Evolutionary conservation across 2,113 vertebrate species (phyloP).

Genomic region (Piaya cayana): DNA sequence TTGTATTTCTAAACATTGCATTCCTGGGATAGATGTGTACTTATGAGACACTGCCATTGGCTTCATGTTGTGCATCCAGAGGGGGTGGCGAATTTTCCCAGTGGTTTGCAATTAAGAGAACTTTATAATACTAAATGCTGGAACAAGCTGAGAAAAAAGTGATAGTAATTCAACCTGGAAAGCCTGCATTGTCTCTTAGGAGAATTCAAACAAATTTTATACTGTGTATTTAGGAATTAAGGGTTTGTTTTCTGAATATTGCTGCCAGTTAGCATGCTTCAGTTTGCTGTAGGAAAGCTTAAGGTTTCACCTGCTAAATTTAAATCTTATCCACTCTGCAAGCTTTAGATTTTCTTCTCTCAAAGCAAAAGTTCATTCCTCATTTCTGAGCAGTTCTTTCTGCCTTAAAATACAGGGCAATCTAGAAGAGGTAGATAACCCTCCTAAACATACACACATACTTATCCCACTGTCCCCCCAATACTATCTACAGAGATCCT

Average conservation of each 20-base stretch:
- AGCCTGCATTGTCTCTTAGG: not conserved
- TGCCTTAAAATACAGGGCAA: not conserved
- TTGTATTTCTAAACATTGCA: not conserved
- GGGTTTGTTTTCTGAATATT: not conserved
- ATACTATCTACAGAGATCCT: not conserved
- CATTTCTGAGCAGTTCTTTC: not conserved
- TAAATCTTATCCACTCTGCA: not conserved
- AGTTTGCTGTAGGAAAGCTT: not conserved
- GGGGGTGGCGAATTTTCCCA: not conserved
- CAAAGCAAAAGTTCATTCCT: not conserved
- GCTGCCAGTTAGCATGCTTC: not conserved
- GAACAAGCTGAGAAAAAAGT: not conserved
- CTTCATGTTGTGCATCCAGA: not conserved
- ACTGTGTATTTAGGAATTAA: not conserved
- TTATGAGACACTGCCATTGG: not conserved
- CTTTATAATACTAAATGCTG: not conserved
- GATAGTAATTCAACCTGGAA: not conserved
- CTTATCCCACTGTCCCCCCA: not conserved
- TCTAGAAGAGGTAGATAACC: not conserved
- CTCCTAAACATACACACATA: not conserved
- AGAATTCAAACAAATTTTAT: not conserved
- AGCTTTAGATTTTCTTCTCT: not conserved
- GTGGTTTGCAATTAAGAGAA: not conserved
- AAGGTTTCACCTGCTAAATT: conserved; percentile 33
- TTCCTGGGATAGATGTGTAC: not conserved